Evolutionary conservation across 2,888 invertebrate genomes (phyloP).

Genomic region (Pasiphila rectangulata): DNA sequence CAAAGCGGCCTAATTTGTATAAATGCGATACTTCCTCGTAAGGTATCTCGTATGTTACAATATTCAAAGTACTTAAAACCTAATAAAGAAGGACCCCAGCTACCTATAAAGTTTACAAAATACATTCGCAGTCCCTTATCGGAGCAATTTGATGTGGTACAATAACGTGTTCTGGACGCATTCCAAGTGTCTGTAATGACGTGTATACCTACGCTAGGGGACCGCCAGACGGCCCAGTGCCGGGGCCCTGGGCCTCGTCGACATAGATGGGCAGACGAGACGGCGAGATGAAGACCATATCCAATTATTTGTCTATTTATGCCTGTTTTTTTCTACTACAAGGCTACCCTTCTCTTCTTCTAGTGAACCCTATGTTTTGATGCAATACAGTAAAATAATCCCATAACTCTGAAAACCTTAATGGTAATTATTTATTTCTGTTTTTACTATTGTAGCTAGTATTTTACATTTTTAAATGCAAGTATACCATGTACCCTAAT

Average conservation of each 20-base stretch:
- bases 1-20: too few species aligned
- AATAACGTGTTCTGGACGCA: constrained; percentile 30
- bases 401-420: too few species aligned
- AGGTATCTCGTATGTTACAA: too few species aligned
- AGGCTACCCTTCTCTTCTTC: too few species aligned
- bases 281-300: background rate
- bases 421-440: too few species aligned
- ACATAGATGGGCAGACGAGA: background rate
- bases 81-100: constrained; percentile 7
- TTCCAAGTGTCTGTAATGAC: constrained; percentile 33
- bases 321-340: background rate
- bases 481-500: too few species aligned
- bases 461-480: too few species aligned
- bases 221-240: background rate
- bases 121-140: constrained; percentile 19
- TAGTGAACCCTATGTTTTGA: too few species aligned
- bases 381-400: too few species aligned
- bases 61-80: constrained; percentile 15
- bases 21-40: too few species aligned
- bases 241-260: background rate
- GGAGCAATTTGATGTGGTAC: constrained; percentile 22
- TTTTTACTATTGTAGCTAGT: too few species aligned
- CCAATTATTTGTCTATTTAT: background rate
- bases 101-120: constrained; percentile 11
- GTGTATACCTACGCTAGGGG: constrained; percentile 15